A percentile compares a stretch with the other conserved stretches of the same genome.
Conservation (phyloP, 1,140 invertebrate genomes). For the Macrobrachium nipponense region DNA sequence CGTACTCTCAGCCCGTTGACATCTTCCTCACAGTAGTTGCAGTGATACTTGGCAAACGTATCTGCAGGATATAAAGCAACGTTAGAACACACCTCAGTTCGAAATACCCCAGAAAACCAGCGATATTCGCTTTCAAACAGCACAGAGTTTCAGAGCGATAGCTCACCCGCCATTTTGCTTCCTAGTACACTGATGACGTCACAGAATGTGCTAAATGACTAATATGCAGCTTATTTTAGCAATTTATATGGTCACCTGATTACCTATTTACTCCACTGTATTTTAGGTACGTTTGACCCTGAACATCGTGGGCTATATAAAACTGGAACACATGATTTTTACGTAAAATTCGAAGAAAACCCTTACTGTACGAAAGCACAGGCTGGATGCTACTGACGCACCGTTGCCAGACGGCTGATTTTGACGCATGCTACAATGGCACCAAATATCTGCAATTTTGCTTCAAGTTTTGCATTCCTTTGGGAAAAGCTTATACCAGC, state of each 20-base stretch:
- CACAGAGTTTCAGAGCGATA: neutral
- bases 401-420: conserved; percentile 36
- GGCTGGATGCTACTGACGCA: conserved; percentile 27
- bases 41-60: conserved; percentile 68
- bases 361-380: conserved; percentile 56
- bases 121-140: conserved; percentile 6
- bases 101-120: neutral
- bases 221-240: conserved; percentile 22
- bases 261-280: neutral
- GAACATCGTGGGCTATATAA: neutral
- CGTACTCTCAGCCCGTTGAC: conserved; percentile 69
- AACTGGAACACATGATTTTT: neutral
- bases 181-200: conserved; percentile 34
- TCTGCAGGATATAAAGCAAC: conserved; percentile 56
- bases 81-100: conserved; percentile 15
- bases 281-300: conserved; percentile 9
- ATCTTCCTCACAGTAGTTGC: conserved; percentile 71
- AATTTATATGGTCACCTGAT: neutral
- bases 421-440: conserved; percentile 10
- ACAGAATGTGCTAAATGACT: conserved; percentile 38
- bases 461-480: neutral
- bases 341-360: conserved; percentile 31
- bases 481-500: neutral
- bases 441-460: conserved; percentile 1
- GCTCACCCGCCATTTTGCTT: conserved; percentile 59